These are phyloP conservation scores for Rhinopomastus cyanomelas DNA, from an alignment of 2,113 vertebrate species.

Conservation along the genomic window DNA sequence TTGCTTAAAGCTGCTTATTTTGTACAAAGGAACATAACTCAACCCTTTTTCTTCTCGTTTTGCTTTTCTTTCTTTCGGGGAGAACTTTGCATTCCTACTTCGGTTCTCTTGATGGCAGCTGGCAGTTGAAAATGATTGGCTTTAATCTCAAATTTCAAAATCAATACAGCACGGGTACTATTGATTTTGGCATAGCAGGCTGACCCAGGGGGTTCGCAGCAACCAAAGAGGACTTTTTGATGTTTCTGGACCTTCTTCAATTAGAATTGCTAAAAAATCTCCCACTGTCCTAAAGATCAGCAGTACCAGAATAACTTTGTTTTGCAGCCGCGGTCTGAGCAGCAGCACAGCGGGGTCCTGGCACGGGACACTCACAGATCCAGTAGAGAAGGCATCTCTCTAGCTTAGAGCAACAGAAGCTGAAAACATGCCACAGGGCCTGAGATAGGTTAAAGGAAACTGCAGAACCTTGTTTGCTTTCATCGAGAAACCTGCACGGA, in stretches of 20 bases:
- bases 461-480: not conserved
- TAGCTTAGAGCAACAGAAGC: not conserved
- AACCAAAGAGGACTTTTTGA: conserved; percentile 36
- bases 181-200: conserved; percentile 47
- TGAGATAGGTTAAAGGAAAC: not conserved
- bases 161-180: conserved; percentile 16
- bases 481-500: not conserved
- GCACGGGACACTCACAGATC: not conserved
- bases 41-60: not conserved
- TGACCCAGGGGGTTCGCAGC: not conserved
- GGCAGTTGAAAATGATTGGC: conserved; percentile 12
- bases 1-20: conserved; percentile 50
- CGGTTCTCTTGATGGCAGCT: not conserved
- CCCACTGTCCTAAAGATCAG: not conserved
- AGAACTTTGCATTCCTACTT: conserved; percentile 12
- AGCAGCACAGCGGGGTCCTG: not conserved
- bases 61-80: not conserved
- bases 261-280: conserved; percentile 29
- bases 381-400: not conserved
- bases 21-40: conserved; percentile 8
- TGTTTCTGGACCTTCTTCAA: conserved; percentile 46
- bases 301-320: not conserved
- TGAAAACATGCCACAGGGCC: not conserved
- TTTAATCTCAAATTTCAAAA: conserved; percentile 62
- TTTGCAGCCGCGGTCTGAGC: not conserved